These are phyloP conservation scores for Rafetus swinhoei DNA, from an alignment of 2,113 vertebrate species.

Conservation along the genomic window DNA sequence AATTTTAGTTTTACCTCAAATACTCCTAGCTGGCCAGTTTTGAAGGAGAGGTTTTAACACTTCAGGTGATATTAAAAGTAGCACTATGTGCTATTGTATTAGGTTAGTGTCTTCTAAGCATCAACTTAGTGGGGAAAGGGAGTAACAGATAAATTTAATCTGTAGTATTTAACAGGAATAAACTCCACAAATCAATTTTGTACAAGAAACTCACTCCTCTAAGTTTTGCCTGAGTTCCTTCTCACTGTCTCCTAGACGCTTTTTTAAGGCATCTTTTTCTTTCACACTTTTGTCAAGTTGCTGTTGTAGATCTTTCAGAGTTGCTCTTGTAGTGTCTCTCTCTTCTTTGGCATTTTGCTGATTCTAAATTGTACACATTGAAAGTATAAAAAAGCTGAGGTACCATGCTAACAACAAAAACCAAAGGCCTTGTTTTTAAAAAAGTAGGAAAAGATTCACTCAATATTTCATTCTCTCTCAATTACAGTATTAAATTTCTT, in stretches of 20 bases:
- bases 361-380: slow-evolving; percentile 69
- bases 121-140: not conserved
- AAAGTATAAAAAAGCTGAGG: slow-evolving; percentile 13
- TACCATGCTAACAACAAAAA: not conserved
- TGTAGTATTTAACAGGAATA: not conserved
- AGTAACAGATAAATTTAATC: not conserved
- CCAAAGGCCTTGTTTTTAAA: not conserved
- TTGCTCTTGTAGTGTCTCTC: slow-evolving; percentile 76
- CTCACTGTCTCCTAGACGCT: slow-evolving; percentile 86
- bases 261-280: slow-evolving; percentile 82
- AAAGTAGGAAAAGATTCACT: not conserved
- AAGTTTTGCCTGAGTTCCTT: slow-evolving; percentile 87
- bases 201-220: slow-evolving; percentile 89
- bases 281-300: slow-evolving; percentile 77
- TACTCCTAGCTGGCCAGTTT: not conserved
- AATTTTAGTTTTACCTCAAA: not conserved
- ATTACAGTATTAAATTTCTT: not conserved
- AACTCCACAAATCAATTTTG: not conserved
- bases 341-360: slow-evolving; percentile 84
- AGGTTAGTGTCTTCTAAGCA: not conserved
- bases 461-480: not conserved
- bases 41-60: not conserved
- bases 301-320: slow-evolving; percentile 81
- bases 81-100: not conserved
- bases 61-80: not conserved